These are phyloP conservation scores for Drosophila auraria DNA, from an alignment of 1,140 invertebrate genomes.

Conservation along the genomic window DNA sequence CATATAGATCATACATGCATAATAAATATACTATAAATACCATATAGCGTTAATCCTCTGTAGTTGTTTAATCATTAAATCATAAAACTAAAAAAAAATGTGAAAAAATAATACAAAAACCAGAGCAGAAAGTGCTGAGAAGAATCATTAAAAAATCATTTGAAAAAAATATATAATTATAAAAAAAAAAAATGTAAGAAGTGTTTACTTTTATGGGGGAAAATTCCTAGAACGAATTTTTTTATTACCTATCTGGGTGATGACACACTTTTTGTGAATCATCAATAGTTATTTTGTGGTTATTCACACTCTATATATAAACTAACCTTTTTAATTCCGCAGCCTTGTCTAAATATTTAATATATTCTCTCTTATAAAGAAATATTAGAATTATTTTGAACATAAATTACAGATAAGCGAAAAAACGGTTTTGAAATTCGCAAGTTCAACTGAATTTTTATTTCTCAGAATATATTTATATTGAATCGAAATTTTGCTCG, in stretches of 20 bases:
- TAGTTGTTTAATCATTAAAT: slow-evolving; percentile 79
- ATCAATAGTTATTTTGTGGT: neutral
- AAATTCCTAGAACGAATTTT: neutral
- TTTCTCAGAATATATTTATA: no score
- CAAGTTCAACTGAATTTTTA: no score
- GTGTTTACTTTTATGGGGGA: neutral
- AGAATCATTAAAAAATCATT: slow-evolving; percentile 55
- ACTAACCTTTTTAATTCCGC: no score
- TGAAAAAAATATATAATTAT: slow-evolving; percentile 79
- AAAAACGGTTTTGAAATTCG: no score
- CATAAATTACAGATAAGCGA: no score
- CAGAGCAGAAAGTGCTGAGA: slow-evolving; percentile 29
- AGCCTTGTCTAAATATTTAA: no score
- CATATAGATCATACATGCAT: slow-evolving; percentile 72
- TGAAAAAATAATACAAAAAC: slow-evolving; percentile 47
- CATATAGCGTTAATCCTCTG: slow-evolving; percentile 82
- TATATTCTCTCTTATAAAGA: no score
- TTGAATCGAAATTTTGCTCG: no score
- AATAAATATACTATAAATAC: slow-evolving; percentile 60
- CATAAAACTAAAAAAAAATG: slow-evolving; percentile 52
- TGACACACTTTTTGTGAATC: neutral
- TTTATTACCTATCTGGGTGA: neutral
- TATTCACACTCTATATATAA: no score
- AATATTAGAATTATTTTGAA: no score
- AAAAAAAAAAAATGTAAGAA: slow-evolving; percentile 59